Evolutionary conservation across 1,140 invertebrate species (phyloP), one percentile per base, ranked within the genome.

Genomic region (Atta colombica): DNA sequence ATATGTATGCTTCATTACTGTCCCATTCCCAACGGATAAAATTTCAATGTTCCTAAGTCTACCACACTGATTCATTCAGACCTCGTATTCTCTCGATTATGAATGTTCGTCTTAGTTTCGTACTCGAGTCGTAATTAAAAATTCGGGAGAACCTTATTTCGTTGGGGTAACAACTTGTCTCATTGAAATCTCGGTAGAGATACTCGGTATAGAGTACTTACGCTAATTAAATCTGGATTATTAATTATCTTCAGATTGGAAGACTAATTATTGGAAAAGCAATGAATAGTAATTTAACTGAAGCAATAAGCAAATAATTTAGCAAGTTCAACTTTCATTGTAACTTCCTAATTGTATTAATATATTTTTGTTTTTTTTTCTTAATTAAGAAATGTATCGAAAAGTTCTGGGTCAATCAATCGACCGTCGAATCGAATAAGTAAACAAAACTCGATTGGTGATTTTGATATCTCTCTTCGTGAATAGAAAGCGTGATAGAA

Each of bases 401-500:
- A 69, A 0, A 45, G 35, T 21, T 31, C 10, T 28, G 4, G 16
- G 14, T 39, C 12, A 35, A 51, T 61, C 66, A 78, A 78, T 65
- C 16, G 66, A 21, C 25, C 3, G 31, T 63, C 75, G 58, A 18
- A 25, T 21, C 45, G 49, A 81, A 55, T 25, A 31, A 84, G 69
- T 84, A 84, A 84, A 61, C 69, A 74, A 51, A 84, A 28, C 8
- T 35, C 45, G 55, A 74, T 74, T 55, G 80, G 25, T 45, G 45
- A 75, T 74, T 84, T 84, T 84, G 69, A 84, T 82, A 82, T 84
- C n/a, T 39, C 35, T 82, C 80, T 49, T 25, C 55, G 80, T 84
- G 80, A 61, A 84, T 84, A 84, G 80, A 84, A 84, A 84, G 80
- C 80, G 69, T 84, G 80, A 84, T 84, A 84, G 80, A 84, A 84